Conservation (phyloP, 2,113 vertebrate species). For the Apodemus sylvaticus region DNA sequence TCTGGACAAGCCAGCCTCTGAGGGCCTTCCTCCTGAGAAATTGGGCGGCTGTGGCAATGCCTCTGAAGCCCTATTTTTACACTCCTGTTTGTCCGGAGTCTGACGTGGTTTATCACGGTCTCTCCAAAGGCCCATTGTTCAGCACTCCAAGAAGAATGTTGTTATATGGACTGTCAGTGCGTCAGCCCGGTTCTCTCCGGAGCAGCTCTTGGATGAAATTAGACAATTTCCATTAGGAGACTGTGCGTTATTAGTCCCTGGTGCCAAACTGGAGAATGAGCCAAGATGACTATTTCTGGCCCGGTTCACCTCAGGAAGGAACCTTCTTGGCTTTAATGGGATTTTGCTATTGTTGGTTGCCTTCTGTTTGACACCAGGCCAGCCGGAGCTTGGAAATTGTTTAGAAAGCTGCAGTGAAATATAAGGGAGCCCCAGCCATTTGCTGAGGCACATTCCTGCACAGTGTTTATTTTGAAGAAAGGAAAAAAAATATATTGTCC, state of each 20-base stretch:
- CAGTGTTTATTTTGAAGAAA: constrained; percentile 88
- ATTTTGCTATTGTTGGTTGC: constrained; percentile 97
- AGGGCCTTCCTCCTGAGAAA: constrained; percentile 83
- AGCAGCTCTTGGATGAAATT: constrained; percentile 92
- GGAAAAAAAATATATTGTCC: constrained; percentile 89
- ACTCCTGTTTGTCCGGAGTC: constrained; percentile 88
- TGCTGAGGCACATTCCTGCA: constrained; percentile 88
- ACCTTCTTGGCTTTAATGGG: constrained; percentile 98
- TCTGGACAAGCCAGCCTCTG: constrained; percentile 74
- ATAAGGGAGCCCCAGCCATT: constrained; percentile 88
- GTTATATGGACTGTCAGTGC: constrained; percentile 92
- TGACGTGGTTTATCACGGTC: constrained; percentile 88
- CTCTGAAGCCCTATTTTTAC: constrained; percentile 91
- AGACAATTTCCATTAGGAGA: constrained; percentile 96
- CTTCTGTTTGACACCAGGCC: constrained; percentile 97
- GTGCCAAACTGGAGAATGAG: constrained; percentile 88
- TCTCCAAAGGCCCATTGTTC: constrained; percentile 90
- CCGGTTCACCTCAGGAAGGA: constrained; percentile 97
- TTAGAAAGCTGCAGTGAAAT: constrained; percentile 91
- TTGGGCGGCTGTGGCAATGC: constrained; percentile 81
- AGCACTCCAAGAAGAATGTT: constrained; percentile 92
- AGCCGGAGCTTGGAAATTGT: constrained; percentile 87
- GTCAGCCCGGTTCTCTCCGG: constrained; percentile 88
- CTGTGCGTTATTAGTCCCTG: constrained; percentile 94
- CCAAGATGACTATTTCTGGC: constrained; percentile 98